phyloP scores from a whole-genome alignment of 2,113 vertebrate species.

The Bos javanicus region DNA sequence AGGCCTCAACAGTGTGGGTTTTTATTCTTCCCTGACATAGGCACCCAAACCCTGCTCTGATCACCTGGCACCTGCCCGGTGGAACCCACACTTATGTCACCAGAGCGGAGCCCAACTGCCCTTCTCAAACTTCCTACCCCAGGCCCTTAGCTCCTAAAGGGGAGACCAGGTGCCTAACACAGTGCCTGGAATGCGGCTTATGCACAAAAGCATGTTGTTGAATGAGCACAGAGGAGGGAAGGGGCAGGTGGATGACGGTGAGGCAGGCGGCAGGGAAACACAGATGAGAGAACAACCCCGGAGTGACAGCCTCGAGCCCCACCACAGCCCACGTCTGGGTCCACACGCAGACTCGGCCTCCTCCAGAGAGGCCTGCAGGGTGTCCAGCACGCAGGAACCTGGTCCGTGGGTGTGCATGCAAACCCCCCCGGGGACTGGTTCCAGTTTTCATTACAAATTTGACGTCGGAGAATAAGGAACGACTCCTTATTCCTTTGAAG shows the following conservation, averaged over 20 bases:
- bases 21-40: background rate
- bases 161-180: background rate
- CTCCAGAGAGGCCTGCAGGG: background rate
- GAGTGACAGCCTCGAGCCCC: too few relatives aligned
- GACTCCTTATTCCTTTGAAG: background rate
- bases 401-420: accelerated
- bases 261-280: background rate
- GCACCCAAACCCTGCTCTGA: background rate
- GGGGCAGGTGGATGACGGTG: accelerated
- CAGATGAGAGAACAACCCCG: accelerated
- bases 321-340: accelerated
- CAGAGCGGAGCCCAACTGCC: accelerated
- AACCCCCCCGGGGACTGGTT: background rate
- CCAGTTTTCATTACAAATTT: accelerated
- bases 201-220: accelerated
- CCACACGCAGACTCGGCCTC: accelerated
- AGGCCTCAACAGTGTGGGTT: accelerated
- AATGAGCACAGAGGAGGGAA: background rate
- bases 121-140: background rate
- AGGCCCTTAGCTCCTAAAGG: background rate
- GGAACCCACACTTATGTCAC: accelerated
- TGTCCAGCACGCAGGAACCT: accelerated
- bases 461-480: background rate
- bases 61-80: accelerated
- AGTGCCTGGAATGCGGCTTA: accelerated